A percentile compares a stretch with the other conserved stretches of the same genome.
These are phyloP conservation scores for Helostoma temminkii DNA, from an alignment of 2,797 vertebrate species.

Conservation along the genomic window DNA sequence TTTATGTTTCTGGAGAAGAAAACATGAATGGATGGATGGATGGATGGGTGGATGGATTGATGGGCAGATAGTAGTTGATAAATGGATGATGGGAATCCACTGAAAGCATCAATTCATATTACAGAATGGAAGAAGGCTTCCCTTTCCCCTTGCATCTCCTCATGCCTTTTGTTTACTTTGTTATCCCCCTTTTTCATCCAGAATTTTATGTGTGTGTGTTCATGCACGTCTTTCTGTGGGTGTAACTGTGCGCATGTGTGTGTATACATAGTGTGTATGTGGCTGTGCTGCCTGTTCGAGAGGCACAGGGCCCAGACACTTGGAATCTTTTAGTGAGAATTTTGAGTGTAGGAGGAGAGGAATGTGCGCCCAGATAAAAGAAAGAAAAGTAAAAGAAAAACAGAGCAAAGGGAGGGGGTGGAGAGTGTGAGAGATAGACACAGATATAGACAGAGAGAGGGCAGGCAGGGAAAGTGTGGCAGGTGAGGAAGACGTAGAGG, in stretches of 20 bases:
- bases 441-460: constrained; percentile 73
- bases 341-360: constrained; percentile 88
- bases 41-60: constrained; percentile 3
- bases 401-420: constrained; percentile 79
- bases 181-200: constrained; percentile 50
- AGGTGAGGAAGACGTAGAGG: constrained; percentile 69
- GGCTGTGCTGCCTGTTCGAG: constrained; percentile 72
- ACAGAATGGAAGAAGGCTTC: constrained; percentile 48
- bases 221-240: constrained; percentile 66
- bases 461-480: constrained; percentile 67
- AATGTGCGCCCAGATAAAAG: constrained; percentile 88
- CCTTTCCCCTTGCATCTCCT: constrained; percentile 42
- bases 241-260: constrained; percentile 54
- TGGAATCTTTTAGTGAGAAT: constrained; percentile 89
- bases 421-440: constrained; percentile 74
- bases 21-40: neutral
- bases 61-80: constrained; percentile 28
- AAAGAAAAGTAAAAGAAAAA: constrained; percentile 86
- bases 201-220: constrained; percentile 31
- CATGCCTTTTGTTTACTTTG: constrained; percentile 70
- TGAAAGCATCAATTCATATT: constrained; percentile 25
- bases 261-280: constrained; percentile 35
- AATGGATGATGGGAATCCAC: constrained; percentile 26
- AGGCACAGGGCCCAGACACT: constrained; percentile 86
- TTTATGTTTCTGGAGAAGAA: no score